A percentile compares a stretch with the other conserved stretches of the same genome.
These are phyloP conservation scores for Tetraneura akinire DNA, from an alignment of 1,140 invertebrate genomes.

Conservation along the genomic window DNA sequence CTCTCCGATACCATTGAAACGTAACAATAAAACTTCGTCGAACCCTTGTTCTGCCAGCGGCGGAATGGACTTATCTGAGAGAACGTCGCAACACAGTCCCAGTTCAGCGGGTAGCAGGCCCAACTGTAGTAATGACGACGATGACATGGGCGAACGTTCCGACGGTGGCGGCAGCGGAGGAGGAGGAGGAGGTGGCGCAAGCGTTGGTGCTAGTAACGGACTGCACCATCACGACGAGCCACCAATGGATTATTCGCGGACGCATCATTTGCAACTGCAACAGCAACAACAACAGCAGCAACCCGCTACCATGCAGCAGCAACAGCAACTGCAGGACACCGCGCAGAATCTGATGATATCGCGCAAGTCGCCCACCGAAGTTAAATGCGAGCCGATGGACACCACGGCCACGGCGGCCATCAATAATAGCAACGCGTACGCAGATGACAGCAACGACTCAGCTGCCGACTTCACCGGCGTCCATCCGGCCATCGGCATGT, in stretches of 20 bases:
- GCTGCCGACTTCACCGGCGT: conserved; percentile 42
- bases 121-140: conserved; percentile 35
- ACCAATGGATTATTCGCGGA: no score
- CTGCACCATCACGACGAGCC: no score
- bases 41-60: not conserved
- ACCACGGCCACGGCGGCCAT: conserved; percentile 53
- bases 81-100: conserved; percentile 46
- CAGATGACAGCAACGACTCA: conserved; percentile 55
- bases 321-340: conserved; percentile 26
- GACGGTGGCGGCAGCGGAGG: not conserved
- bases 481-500: conserved; percentile 53
- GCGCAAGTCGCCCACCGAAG: conserved; percentile 18
- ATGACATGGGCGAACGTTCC: conserved; percentile 48
- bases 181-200: not conserved
- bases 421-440: conserved; percentile 58
- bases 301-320: not conserved
- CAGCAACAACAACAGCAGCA: conserved; percentile 46
- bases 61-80: conserved; percentile 40
- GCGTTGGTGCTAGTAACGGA: not conserved
- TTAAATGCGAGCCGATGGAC: conserved; percentile 49
- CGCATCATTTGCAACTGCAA: not conserved
- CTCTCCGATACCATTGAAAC: conserved; percentile 53
- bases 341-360: conserved; percentile 42
- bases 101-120: conserved; percentile 42
- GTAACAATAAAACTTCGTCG: conserved; percentile 46